phyloP scores from a whole-genome alignment of 2,888 invertebrate genomes.

The Ichneumon xanthorius region DNA sequence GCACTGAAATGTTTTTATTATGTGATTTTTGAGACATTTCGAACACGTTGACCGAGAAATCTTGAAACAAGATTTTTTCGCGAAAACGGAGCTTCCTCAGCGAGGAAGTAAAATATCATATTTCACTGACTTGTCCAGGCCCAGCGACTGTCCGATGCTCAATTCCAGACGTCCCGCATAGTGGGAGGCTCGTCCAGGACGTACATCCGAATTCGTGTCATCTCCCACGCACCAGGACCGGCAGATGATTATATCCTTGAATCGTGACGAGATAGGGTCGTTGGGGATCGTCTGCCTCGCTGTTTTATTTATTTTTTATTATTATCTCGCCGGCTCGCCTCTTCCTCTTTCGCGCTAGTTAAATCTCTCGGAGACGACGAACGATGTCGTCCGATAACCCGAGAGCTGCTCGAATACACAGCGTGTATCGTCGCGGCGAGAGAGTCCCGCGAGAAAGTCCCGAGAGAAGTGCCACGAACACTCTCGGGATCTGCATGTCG shows the following conservation, averaged over 20 bases:
- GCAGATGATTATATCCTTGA: conserved; percentile 50
- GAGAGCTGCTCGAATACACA: conserved; percentile 18
- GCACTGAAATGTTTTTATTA: background rate
- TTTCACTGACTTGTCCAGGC: background rate
- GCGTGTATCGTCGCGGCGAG: background rate
- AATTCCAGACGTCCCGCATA: background rate
- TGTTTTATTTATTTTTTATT: conserved; percentile 8
- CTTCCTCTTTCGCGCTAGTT: conserved; percentile 17
- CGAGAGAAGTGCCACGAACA: background rate
- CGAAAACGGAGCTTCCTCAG: background rate
- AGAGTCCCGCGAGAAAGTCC: background rate
- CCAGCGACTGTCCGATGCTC: background rate
- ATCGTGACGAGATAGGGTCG: conserved; percentile 52
- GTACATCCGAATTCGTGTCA: conserved; percentile 47
- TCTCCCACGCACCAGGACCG: conserved; percentile 50
- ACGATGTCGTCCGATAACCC: conserved; percentile 21
- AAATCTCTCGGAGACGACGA: conserved; percentile 4
- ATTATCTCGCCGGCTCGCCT: conserved; percentile 5
- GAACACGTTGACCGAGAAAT: background rate
- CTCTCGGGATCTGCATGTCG: conserved; percentile 9
- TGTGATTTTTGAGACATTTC: background rate
- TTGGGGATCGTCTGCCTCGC: conserved; percentile 9
- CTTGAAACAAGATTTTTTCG: background rate
- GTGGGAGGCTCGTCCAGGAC: conserved; percentile 22
- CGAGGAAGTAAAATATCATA: background rate